Percentiles rank a stretch among this genome's conserved stretches.
These are phyloP conservation scores for Chrysolina oricalcia DNA, from an alignment of 2,888 invertebrate species.

Conservation along the genomic window DNA sequence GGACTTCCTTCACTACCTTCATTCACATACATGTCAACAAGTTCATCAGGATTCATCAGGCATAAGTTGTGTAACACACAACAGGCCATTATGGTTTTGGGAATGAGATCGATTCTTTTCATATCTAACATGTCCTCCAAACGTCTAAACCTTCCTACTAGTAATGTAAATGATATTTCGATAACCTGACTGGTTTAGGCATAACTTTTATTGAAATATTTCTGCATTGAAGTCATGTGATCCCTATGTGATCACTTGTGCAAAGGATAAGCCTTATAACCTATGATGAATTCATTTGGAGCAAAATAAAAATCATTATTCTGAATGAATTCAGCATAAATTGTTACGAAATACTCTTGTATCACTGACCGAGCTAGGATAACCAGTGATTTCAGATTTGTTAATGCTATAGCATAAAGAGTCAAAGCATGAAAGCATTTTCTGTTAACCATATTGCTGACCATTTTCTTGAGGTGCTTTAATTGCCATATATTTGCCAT, in stretches of 20 bases:
- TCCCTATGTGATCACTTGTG: conserved; percentile 1
- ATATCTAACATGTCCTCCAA: conserved; percentile 25
- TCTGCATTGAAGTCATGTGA: neutral
- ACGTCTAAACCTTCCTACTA: conserved; percentile 27
- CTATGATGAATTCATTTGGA: conserved; percentile 10
- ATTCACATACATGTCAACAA: too few species aligned
- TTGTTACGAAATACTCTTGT: conserved; percentile 50
- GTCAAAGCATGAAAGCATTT: conserved; percentile 56
- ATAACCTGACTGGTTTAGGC: conserved; percentile 26
- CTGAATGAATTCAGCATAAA: neutral
- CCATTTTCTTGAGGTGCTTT: conserved; percentile 54
- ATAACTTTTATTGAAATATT: conserved; percentile 28
- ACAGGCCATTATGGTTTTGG: conserved; percentile 4
- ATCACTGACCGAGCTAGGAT: conserved; percentile 57
- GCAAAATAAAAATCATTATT: neutral
- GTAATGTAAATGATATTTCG: conserved; percentile 30
- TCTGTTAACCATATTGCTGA: conserved; percentile 52
- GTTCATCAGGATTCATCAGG: too few species aligned
- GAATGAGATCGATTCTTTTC: conserved; percentile 17
- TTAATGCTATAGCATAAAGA: conserved; percentile 55
- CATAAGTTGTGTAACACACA: conserved; percentile 18
- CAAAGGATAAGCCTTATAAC: conserved; percentile 34
- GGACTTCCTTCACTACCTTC: neutral
- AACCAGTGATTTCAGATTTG: conserved; percentile 52
- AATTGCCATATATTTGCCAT: conserved; percentile 56